phyloP scores from a whole-genome alignment of 2,113 vertebrate species.

The Cyrtonyx montezumae region DNA sequence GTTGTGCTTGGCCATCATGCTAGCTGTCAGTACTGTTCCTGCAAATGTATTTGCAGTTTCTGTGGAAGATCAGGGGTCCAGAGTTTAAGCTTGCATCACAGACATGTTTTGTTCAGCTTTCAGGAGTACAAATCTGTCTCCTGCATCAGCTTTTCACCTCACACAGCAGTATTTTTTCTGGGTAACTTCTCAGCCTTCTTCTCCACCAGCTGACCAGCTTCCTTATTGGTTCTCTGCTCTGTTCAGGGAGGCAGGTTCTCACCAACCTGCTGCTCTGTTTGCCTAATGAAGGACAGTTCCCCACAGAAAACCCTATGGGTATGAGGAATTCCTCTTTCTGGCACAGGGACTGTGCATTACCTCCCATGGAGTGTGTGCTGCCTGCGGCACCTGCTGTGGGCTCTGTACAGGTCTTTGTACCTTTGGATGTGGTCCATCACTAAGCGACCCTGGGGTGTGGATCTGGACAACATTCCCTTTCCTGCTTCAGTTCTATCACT shows the following conservation, averaged over 20 bases:
- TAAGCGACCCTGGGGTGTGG: no score
- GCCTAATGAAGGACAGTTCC: background rate
- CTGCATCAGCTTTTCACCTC: background rate
- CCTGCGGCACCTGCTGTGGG: fast-evolving
- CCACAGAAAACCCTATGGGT: background rate
- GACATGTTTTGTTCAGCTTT: background rate
- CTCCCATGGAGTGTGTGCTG: fast-evolving
- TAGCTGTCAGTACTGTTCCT: background rate
- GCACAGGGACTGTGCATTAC: background rate
- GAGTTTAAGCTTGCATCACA: background rate
- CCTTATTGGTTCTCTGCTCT: background rate
- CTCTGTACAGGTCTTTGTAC: background rate
- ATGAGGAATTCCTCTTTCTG: background rate
- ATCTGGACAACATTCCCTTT: fast-evolving
- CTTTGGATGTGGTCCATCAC: background rate
- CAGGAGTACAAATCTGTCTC: background rate
- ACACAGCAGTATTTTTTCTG: background rate
- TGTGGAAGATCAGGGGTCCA: background rate
- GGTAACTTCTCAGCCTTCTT: background rate
- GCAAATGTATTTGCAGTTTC: background rate
- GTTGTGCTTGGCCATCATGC: fast-evolving
- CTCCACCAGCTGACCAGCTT: background rate
- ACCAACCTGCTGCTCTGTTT: fast-evolving
- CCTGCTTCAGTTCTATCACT: background rate
- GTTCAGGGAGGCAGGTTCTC: background rate